Base-by-base conservation (phyloP, 2,888 invertebrate genomes). In the Chrysomela aeneicollis region DNA sequence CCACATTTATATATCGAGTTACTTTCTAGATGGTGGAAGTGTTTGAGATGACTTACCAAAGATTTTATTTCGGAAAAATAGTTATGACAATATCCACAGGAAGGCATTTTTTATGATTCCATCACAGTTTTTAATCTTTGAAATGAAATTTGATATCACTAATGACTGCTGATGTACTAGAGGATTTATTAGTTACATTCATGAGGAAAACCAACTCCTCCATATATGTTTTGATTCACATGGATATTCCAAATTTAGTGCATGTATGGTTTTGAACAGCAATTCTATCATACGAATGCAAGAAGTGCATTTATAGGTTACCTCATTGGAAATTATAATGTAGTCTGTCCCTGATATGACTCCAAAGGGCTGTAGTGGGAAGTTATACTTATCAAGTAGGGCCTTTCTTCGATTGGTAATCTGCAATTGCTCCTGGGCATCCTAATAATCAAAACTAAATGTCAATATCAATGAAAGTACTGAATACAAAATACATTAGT, bases 181-280 rank as follows among this genome's bases (percentile, higher is more conserved):
- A 50, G n/a, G 50, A 50, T 21, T 50, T 50, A 50, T 50, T 50
- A 22, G n/a, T 8, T 22, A 50, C 50, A 50, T 50, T 18, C 21
- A 50, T 50, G 18, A 22, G 50, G 22, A 50, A 50, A 19, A 50
- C 22, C 50, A 50, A n/a, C 22, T 50, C 22, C 22, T 50, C 49
- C 58, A 59, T 17, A 21, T 35, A 42, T 59, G 63, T 57, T 64
- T 58, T 42, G 22, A 61, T 52, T 65, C 65, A n/a, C n/a, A 22
- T 32, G 65, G 61, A 47, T 63, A 65, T 35, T 65, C 68, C 18
- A 62, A 50, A 21, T 58, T 59, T 49, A 62, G 30, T 10, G 58
- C 59, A 53, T 66, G 60, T 22, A 59, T 55, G 12, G 5, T 30
- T 32, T 61, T 63, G 50, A 46, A 63, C 9, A 59, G 37, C n/a